phyloP scores from a whole-genome alignment of 1,140 invertebrate genomes.

The Temnothorax nylanderi region DNA sequence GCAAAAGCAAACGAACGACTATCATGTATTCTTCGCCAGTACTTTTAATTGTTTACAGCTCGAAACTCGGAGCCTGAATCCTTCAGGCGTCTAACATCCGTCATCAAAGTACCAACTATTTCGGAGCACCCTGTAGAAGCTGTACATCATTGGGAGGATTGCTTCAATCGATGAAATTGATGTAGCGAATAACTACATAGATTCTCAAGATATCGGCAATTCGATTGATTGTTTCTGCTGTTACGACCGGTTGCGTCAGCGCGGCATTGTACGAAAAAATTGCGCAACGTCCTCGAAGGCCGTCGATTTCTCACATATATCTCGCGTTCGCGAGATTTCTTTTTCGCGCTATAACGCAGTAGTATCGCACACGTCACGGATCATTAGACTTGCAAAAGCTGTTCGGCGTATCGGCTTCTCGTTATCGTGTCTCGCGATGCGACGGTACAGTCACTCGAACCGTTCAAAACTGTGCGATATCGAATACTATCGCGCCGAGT shows the following conservation, averaged over 20 bases:
- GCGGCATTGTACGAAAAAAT: slow-evolving; percentile 29
- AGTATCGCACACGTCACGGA: slow-evolving; percentile 33
- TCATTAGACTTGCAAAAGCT: slow-evolving; percentile 43
- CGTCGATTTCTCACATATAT: slow-evolving; percentile 24
- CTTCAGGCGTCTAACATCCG: neutral
- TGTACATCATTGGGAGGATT: neutral
- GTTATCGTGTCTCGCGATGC: slow-evolving; percentile 13
- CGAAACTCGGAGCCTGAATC: neutral
- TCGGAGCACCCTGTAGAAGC: neutral
- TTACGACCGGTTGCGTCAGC: slow-evolving; percentile 5
- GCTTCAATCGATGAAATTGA: neutral
- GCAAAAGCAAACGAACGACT: neutral
- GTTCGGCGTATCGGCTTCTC: slow-evolving; percentile 11
- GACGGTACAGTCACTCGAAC: neutral
- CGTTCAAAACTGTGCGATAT: slow-evolving; percentile 39
- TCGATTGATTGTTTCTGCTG: neutral
- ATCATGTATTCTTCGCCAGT: neutral
- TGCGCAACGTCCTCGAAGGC: slow-evolving; percentile 36
- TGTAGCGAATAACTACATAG: neutral
- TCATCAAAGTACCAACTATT: neutral
- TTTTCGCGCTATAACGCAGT: neutral
- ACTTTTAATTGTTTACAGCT: neutral
- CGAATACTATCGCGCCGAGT: slow-evolving; percentile 5
- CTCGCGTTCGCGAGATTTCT: neutral
- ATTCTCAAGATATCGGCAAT: slow-evolving; percentile 12